phyloP scores from a whole-genome alignment of 1,140 invertebrate species.

The Atta texana region DNA sequence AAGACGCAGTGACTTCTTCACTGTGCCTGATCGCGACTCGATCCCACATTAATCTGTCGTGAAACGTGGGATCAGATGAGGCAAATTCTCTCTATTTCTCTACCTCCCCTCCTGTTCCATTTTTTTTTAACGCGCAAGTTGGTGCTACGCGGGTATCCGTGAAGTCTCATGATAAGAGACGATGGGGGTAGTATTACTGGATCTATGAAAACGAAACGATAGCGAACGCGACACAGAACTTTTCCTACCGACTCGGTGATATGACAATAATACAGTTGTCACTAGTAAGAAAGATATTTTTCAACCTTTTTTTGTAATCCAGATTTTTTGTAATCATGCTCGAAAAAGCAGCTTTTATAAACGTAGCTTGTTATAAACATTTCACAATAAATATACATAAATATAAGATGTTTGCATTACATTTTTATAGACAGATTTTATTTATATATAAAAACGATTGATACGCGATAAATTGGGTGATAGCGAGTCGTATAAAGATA shows the following conservation, averaged over 20 bases:
- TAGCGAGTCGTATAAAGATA: neutral
- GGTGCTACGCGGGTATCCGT: slow-evolving; percentile 36
- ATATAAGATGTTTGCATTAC: neutral
- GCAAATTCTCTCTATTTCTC: slow-evolving; percentile 58
- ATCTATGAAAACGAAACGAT: slow-evolving; percentile 57
- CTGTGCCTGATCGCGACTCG: slow-evolving; percentile 46
- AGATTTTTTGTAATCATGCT: neutral
- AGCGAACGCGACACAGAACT: slow-evolving; percentile 21
- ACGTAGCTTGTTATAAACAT: neutral
- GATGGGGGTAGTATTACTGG: slow-evolving; percentile 45
- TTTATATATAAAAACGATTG: neutral
- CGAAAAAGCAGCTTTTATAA: neutral
- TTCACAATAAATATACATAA: neutral
- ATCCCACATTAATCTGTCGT: slow-evolving; percentile 83
- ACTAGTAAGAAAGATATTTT: slow-evolving; percentile 6
- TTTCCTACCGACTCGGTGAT: slow-evolving; percentile 13
- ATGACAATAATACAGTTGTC: neutral
- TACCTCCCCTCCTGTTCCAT: neutral
- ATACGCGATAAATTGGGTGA: neutral
- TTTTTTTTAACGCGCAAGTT: slow-evolving; percentile 50
- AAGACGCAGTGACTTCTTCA: slow-evolving; percentile 66
- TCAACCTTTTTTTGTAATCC: neutral
- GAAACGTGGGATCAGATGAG: slow-evolving; percentile 78
- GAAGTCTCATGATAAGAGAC: slow-evolving; percentile 48
- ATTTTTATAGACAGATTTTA: neutral